Base-by-base conservation (phyloP, 2,113 vertebrate genomes). In the Chroicocephalus ridibundus region DNA sequence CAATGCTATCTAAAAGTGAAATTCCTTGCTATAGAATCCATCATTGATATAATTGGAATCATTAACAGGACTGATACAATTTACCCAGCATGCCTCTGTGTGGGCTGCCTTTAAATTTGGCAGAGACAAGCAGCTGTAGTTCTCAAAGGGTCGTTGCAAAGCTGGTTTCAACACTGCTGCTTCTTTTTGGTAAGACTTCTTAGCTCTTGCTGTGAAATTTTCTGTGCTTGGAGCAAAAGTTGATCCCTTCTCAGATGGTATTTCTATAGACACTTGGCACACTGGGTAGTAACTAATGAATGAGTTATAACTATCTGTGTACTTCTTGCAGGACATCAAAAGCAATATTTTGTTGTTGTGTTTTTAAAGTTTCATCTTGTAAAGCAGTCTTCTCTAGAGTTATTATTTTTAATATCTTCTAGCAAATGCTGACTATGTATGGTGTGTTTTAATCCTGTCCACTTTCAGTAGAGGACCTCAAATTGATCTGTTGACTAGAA, bases 401-500 rank as follows among this genome's bases (percentile, higher is more conserved):
- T 32, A 46, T 29, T n/a, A 14, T 85, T 81, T 90, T 58, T 4
- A 57, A 16, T 68, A 7, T 66, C 6, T 75, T 49, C 15, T 82
- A 57, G 32, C 5, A 88, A 78, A 71, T 34, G 17, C 22, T 68
- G 34, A 10, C 20, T 71, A 0, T 2, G 0, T 52, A 29, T 38
- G 34, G 13, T 62, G n/a, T 54, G 21, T 88, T 94, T 91, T 82
- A 77, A 80, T 82, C 54, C 36, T 65, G 8, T 54, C 15, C 1
- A 3, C 17, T 75, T 91, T 64, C 15, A 36, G n/a, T 15, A 60
- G 54, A 52, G 29, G 47, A 49, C 34, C 32, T 71, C 26, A 62
- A 70, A 91, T 85, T 95, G 71, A 85, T 82, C 66, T 91, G 87
- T 90, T 84, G 71, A 58, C n/a, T 81, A 40, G 75, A 60, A 95